Percentiles rank a stretch among this genome's conserved stretches.
These are phyloP conservation scores for Elephas maximus DNA, from an alignment of 2,113 vertebrate genomes.

Conservation along the genomic window DNA sequence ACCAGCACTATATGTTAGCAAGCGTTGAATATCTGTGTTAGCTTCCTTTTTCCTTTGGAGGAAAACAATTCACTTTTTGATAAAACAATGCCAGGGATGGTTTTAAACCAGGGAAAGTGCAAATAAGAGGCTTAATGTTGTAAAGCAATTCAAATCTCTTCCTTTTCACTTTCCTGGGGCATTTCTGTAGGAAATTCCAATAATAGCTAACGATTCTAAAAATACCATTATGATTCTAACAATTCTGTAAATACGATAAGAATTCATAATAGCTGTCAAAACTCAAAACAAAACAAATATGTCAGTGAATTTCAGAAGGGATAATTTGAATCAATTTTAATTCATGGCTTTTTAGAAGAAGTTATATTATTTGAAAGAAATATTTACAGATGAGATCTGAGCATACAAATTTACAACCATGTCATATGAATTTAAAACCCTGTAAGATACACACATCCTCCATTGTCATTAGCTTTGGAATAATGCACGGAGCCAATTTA, in stretches of 20 bases:
- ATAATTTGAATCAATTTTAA: slow-evolving; percentile 57
- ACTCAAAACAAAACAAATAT: slow-evolving; percentile 68
- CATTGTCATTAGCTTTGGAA: background rate
- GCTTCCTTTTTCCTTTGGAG: slow-evolving; percentile 38
- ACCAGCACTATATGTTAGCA: slow-evolving; percentile 76
- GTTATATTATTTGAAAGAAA: slow-evolving; percentile 30
- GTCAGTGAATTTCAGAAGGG: slow-evolving; percentile 49
- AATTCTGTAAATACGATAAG: slow-evolving; percentile 59
- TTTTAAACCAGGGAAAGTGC: slow-evolving; percentile 6
- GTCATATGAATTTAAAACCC: slow-evolving; percentile 2
- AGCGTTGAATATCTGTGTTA: slow-evolving; percentile 58
- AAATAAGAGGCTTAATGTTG: slow-evolving; percentile 8
- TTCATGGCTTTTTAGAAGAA: slow-evolving; percentile 30
- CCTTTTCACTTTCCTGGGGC: background rate
- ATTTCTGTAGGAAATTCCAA: slow-evolving; percentile 57
- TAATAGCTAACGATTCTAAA: slow-evolving; percentile 67
- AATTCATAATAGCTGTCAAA: slow-evolving; percentile 66
- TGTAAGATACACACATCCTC: background rate
- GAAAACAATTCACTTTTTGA: slow-evolving; percentile 46
- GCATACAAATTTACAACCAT: background rate
- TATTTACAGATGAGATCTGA: background rate
- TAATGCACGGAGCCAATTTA: background rate
- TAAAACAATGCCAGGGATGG: background rate
- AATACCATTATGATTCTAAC: slow-evolving; percentile 62
- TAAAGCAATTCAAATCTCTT: background rate